Base-by-base conservation (phyloP, 2,797 vertebrate genomes). In the Sebastes umbrosus region DNA sequence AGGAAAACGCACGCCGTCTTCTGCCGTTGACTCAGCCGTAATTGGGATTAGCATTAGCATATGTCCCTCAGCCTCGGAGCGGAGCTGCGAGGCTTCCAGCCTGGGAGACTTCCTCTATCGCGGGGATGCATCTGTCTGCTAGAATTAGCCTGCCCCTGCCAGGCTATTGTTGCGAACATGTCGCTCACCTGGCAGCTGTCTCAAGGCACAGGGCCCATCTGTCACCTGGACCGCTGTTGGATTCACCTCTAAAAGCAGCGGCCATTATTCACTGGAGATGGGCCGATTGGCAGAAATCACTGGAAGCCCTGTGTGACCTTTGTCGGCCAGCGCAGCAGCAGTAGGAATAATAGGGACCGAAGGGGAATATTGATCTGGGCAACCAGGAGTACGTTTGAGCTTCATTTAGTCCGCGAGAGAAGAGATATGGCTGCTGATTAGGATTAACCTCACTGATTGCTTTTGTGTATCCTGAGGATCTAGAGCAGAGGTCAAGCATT, bases 41-140 rank as follows among this genome's bases (percentile, higher is more conserved):
- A 93, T 91, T 92, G 78, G 84, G 80, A 91, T 89, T 91, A 94
- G 76, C 87, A 84, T 93, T 93, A 91, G 89, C 92, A 91, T 92
- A 88, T 85, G 91, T 89, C 80, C 55, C 75, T 80, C 77, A 80
- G 82, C 58, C 81, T 74, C 8, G 22, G 55, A 70, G 86, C 84
- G 32, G 64, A 73, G 69, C 83, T 77, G 76, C 1, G 10, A 77
- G 72, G 77, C 71, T 60, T 69, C 67, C 79, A 79, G 71, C 68
- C 72, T 24, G 54, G 57, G 75, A 79, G 77, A 57, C 79, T 70
- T 83, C 76, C 57, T 79, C 50, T 81, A 69, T 86, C 73, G 10
- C 75, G 3, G 67, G n/a, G 71, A 84, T 82, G 66, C 82, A 84
- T 90, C 85, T 85, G 89, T 91, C 84, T 89, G 72, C 84, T 87